phyloP scores from a whole-genome alignment of 2,888 invertebrate species.

The Pristionchus entomophagus region DNA sequence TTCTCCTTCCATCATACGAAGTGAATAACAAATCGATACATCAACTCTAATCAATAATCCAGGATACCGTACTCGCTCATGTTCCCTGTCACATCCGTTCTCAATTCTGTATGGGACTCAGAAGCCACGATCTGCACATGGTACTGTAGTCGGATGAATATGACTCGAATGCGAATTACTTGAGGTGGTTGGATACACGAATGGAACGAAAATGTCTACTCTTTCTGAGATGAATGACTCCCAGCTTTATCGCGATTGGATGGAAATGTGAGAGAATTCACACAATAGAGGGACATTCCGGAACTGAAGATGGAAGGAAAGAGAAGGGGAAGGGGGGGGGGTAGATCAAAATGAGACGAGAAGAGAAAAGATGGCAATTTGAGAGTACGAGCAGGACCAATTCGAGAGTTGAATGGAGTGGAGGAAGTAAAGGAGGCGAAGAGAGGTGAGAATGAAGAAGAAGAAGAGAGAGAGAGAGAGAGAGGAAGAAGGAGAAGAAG shows the following conservation, averaged over 20 bases:
- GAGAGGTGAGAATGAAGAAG: slow-evolving; percentile 51
- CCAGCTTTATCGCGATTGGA: slow-evolving; percentile 26
- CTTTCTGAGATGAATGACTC: slow-evolving; percentile 26
- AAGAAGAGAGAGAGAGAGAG: no score
- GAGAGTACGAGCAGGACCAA: slow-evolving; percentile 59
- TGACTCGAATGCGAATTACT: background rate
- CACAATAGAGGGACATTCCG: background rate
- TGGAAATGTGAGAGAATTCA: slow-evolving; percentile 41
- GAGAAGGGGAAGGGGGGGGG: background rate
- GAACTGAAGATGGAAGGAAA: slow-evolving; percentile 17
- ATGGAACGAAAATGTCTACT: slow-evolving; percentile 38
- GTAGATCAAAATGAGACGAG: background rate
- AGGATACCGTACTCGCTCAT: slow-evolving; percentile 43
- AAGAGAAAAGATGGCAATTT: slow-evolving; percentile 41
- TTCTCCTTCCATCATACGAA: background rate
- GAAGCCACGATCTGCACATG: slow-evolving; percentile 27
- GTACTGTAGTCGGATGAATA: background rate
- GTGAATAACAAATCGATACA: background rate
- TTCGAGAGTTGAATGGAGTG: slow-evolving; percentile 51
- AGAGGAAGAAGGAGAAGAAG: no score
- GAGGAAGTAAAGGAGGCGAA: slow-evolving; percentile 52
- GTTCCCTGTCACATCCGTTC: slow-evolving; percentile 41
- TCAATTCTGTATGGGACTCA: slow-evolving; percentile 33
- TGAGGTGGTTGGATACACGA: slow-evolving; percentile 36
- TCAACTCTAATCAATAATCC: background rate